phyloP scores from a whole-genome alignment of 1,140 invertebrate genomes.

The Planococcus citri region DNA sequence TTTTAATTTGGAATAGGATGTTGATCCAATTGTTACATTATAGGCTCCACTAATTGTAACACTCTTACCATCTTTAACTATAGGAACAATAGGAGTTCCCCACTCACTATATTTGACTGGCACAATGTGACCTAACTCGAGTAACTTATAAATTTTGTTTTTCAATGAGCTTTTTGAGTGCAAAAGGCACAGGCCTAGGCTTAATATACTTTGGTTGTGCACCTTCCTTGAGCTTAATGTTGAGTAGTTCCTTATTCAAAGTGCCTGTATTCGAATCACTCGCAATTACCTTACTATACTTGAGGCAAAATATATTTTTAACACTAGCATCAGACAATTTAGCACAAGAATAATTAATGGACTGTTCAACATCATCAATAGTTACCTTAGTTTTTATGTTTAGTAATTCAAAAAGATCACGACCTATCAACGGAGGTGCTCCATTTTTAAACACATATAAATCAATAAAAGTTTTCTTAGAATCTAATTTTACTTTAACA shows the following conservation, averaged over 20 bases:
- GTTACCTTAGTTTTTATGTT: too few species aligned
- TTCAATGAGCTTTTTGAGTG: slow-evolving; percentile 29
- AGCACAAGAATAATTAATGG: too few species aligned
- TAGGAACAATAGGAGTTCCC: slow-evolving; percentile 35
- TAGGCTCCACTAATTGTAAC: slow-evolving; percentile 35
- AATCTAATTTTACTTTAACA: too few species aligned
- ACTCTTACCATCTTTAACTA: slow-evolving; percentile 33
- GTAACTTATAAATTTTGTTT: slow-evolving; percentile 25
- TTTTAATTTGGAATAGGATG: slow-evolving; percentile 24
- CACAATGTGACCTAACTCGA: slow-evolving; percentile 28
- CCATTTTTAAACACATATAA: too few species aligned
- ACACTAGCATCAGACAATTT: too few species aligned
- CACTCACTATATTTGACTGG: slow-evolving; percentile 32
- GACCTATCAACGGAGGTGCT: too few species aligned
- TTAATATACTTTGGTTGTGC: slow-evolving; percentile 31
- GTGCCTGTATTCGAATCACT: not conserved
- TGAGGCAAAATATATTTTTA: too few species aligned
- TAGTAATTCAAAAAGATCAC: too few species aligned
- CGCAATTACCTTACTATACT: not conserved
- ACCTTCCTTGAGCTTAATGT: not conserved
- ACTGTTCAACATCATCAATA: too few species aligned
- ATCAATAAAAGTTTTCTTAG: too few species aligned
- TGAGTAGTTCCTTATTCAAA: not conserved
- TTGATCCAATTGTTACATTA: slow-evolving; percentile 28
- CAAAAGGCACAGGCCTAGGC: slow-evolving; percentile 24